Percentiles rank a stretch among this genome's conserved stretches.
Evolutionary conservation across 2,888 invertebrate species (phyloP).

Genomic region (Perithous albicinctus): DNA sequence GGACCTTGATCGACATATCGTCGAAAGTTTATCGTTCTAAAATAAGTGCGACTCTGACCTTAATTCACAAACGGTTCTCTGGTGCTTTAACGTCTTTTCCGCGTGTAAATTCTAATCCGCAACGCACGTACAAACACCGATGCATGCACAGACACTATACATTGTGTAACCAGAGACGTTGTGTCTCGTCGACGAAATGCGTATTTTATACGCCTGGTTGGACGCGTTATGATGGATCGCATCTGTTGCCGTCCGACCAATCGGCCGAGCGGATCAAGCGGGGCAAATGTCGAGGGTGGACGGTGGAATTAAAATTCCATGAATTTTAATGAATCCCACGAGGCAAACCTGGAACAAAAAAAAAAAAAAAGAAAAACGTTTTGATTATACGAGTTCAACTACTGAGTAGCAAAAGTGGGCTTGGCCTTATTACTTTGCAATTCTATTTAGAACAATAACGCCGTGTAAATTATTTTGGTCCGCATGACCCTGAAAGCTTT

Average conservation of each 20-base stretch:
- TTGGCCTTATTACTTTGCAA: not conserved
- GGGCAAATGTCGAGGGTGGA: constrained; percentile 44
- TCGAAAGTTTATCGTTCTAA: constrained; percentile 55
- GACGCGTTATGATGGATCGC: constrained; percentile 58
- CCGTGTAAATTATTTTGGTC: not conserved
- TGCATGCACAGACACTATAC: not conserved
- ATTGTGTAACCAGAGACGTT: constrained; percentile 25
- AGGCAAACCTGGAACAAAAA: not conserved
- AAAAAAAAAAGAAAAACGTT: too few relatives aligned
- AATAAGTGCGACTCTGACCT: constrained; percentile 63
- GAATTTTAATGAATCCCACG: constrained; percentile 54
- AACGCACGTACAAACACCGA: constrained; percentile 2
- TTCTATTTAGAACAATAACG: not conserved
- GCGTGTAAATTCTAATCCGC: constrained; percentile 41
- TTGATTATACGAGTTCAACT: not conserved
- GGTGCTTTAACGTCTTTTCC: constrained; percentile 13
- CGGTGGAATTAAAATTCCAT: constrained; percentile 62
- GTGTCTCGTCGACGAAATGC: constrained; percentile 41
- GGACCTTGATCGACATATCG: constrained; percentile 48
- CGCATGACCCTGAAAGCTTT: not conserved
- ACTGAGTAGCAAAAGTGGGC: not conserved
- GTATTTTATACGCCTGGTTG: constrained; percentile 45
- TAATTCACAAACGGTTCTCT: constrained; percentile 28
- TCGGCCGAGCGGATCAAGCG: constrained; percentile 45
- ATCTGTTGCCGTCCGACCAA: constrained; percentile 25